A percentile compares a stretch with the other conserved stretches of the same genome.
Conservation (phyloP, 2,113 vertebrate genomes). For the Columba janthina region DNA sequence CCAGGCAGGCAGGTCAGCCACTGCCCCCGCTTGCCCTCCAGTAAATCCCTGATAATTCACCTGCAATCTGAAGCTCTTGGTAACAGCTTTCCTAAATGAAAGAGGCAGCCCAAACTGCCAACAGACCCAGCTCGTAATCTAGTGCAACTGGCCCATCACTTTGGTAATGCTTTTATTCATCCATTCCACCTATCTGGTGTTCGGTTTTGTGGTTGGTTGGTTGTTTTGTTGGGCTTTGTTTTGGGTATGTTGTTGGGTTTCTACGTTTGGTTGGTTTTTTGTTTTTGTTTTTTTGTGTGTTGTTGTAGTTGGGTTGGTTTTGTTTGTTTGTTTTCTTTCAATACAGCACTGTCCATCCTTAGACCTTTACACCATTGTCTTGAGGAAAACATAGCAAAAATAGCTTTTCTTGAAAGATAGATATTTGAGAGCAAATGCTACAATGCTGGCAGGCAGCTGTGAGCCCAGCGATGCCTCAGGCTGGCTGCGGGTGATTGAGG, state of each 20-base stretch:
- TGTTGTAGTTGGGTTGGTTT: no score
- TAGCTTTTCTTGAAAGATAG: neutral
- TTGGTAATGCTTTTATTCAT: neutral
- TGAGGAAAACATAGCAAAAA: neutral
- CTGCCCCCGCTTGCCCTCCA: neutral
- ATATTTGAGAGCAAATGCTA: rapidly evolving
- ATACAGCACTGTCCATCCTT: neutral
- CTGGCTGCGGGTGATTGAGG: neutral
- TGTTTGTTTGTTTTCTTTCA: neutral
- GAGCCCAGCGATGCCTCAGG: neutral
- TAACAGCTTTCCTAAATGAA: neutral
- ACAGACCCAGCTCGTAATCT: neutral
- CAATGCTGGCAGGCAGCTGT: neutral
- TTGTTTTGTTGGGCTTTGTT: no score
- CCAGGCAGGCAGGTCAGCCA: neutral
- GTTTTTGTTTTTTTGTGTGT: no score
- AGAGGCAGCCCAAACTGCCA: neutral
- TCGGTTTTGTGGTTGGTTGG: no score
- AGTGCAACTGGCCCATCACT: neutral
- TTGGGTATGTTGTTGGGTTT: no score
- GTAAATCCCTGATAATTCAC: neutral
- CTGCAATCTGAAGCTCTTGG: neutral
- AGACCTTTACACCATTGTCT: rapidly evolving
- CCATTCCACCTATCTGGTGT: neutral
- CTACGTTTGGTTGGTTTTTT: no score